These are phyloP conservation scores for Aethina tumida DNA, from an alignment of 1,140 invertebrate genomes.

Conservation along the genomic window DNA sequence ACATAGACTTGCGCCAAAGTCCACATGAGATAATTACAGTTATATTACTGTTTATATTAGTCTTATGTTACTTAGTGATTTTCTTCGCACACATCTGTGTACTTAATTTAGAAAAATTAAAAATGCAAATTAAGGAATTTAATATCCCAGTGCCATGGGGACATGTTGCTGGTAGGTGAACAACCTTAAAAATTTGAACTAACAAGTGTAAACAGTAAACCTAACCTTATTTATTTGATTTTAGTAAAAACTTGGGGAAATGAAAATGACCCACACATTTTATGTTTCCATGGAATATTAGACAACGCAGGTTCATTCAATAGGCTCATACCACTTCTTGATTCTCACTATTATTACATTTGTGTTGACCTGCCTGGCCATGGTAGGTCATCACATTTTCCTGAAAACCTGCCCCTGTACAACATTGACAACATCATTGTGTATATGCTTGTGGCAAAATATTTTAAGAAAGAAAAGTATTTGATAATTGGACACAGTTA, in stretches of 20 bases:
- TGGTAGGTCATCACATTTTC: constrained; percentile 51
- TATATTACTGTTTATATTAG: no score
- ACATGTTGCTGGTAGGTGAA: constrained; percentile 54
- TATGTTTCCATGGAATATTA: constrained; percentile 49
- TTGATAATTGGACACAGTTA: constrained; percentile 49
- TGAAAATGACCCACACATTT: constrained; percentile 33
- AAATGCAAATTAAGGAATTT: constrained; percentile 51
- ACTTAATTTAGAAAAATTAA: no score
- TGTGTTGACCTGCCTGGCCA: constrained; percentile 57
- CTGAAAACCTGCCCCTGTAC: constrained; percentile 37
- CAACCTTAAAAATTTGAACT: constrained; percentile 39
- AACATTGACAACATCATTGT: constrained; percentile 37
- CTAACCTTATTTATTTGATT: no score
- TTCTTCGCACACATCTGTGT: no score
- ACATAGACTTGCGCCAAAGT: no score
- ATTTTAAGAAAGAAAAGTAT: constrained; percentile 22
- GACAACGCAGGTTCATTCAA: constrained; percentile 57
- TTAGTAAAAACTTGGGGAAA: constrained; percentile 51
- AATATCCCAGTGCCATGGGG: constrained; percentile 71
- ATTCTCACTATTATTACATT: constrained; percentile 45
- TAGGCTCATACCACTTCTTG: constrained; percentile 46
- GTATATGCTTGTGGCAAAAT: constrained; percentile 41
- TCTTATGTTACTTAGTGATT: no score
- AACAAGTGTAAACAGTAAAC: no score
- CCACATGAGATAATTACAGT: no score